phyloP scores from a whole-genome alignment of 2,888 invertebrate genomes.

The Drosophila atroscutellata region DNA sequence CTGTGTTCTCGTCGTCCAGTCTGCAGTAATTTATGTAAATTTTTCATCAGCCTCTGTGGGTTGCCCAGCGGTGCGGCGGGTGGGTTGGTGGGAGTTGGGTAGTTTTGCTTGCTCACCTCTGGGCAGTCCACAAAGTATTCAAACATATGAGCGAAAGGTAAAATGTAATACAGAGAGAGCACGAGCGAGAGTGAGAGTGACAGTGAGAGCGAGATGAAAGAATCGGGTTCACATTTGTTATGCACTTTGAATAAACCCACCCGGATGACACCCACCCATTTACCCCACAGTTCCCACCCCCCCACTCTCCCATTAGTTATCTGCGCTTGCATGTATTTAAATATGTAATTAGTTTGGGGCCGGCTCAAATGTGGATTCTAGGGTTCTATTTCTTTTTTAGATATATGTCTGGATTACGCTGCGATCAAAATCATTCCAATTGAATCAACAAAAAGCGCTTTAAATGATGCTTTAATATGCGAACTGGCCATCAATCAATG shows the following conservation, averaged over 20 bases:
- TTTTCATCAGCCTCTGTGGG: slow-evolving; percentile 68
- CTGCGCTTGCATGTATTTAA: slow-evolving; percentile 65
- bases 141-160: slow-evolving; percentile 2
- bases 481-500: slow-evolving; percentile 45
- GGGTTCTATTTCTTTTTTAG: slow-evolving; percentile 19
- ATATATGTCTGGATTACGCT: slow-evolving; percentile 9
- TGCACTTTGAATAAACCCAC: slow-evolving; percentile 53
- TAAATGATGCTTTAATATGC: slow-evolving; percentile 18
- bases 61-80: slow-evolving; percentile 17
- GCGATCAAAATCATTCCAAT: slow-evolving; percentile 38
- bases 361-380: slow-evolving; percentile 57
- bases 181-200: neutral
- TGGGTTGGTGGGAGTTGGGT: neutral
- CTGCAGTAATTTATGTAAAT: slow-evolving; percentile 74
- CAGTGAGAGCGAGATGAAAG: neutral
- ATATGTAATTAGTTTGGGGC: slow-evolving; percentile 65
- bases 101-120: neutral
- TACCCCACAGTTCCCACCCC: neutral
- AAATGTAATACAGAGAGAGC: neutral
- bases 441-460: slow-evolving; percentile 19
- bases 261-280: neutral
- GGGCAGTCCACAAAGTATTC: neutral
- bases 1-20: slow-evolving; percentile 42
- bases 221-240: slow-evolving; percentile 49
- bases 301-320: neutral